Evolutionary conservation across 92 coral and sea anemone species (phyloP).

Genomic region (Parazoanthus swiftii): DNA sequence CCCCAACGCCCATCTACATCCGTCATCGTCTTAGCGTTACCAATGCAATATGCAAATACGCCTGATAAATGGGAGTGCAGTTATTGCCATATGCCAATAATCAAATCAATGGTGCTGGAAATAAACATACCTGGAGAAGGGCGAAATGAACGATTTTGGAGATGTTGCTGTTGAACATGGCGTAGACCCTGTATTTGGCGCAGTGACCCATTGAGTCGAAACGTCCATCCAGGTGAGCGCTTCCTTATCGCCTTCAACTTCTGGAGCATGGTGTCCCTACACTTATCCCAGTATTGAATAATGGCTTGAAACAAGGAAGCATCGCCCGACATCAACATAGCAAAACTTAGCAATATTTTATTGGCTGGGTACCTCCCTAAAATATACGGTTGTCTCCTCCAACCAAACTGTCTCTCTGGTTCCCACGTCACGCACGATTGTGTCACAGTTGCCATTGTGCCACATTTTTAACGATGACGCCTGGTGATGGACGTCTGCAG

Average conservation of each 20-base stretch:
- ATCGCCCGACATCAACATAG: too few species aligned
- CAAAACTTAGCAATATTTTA: too few species aligned
- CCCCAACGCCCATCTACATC: conserved; percentile 13
- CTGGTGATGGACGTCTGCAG: too few species aligned
- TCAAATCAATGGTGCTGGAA: not conserved
- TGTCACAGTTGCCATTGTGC: too few species aligned
- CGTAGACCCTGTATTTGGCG: not conserved
- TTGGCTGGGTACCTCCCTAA: too few species aligned
- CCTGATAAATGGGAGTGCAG: conserved; percentile 4
- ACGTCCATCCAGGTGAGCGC: conserved; percentile 1
- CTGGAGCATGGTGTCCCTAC: not conserved
- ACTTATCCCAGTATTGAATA: conserved; percentile 2
- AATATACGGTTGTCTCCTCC: too few species aligned
- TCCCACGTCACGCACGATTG: too few species aligned
- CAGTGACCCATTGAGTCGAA: not conserved
- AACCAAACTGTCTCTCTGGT: too few species aligned
- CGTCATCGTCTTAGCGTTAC: not conserved
- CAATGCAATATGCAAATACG: not conserved
- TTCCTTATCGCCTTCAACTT: not conserved
- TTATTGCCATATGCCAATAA: not conserved
- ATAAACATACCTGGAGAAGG: not conserved
- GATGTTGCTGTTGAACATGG: conserved; percentile 1
- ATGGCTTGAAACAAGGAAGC: not conserved
- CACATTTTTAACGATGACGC: too few species aligned
- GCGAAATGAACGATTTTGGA: conserved; percentile 2